These are phyloP conservation scores for Pheosia tremula DNA, from an alignment of 2,888 invertebrate genomes.

Conservation along the genomic window DNA sequence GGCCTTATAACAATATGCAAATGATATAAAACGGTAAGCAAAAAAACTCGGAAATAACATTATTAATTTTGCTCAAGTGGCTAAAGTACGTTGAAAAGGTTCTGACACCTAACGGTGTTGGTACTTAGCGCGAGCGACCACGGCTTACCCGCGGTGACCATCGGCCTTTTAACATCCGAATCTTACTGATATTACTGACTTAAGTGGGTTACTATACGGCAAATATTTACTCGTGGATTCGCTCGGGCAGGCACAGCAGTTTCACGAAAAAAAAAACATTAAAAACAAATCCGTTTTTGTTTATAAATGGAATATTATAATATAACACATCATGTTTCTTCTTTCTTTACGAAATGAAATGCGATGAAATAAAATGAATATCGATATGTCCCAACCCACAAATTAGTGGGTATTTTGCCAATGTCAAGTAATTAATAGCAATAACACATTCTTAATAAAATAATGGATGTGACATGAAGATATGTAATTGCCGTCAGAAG, in stretches of 20 bases:
- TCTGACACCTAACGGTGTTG: constrained; percentile 25
- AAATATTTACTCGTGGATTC: constrained; percentile 11
- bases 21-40: not conserved
- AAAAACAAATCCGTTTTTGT: too few species aligned
- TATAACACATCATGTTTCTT: too few species aligned
- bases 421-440: too few species aligned
- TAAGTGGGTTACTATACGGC: constrained; percentile 44
- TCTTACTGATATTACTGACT: constrained; percentile 45
- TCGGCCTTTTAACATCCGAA: constrained; percentile 36
- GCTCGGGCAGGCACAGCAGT: not conserved
- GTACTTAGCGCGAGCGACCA: constrained; percentile 9
- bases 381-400: too few species aligned
- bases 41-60: constrained; percentile 13
- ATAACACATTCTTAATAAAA: too few species aligned
- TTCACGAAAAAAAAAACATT: not conserved
- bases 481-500: too few species aligned
- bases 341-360: too few species aligned
- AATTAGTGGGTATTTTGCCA: too few species aligned
- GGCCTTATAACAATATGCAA: too few species aligned
- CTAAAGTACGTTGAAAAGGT: constrained; percentile 17
- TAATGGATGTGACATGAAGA: too few species aligned
- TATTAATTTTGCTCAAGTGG: constrained; percentile 16
- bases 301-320: too few species aligned
- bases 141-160: constrained; percentile 28
- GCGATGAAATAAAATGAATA: too few species aligned